These are phyloP conservation scores for Protomyctophum bolini DNA, from an alignment of 2,113 vertebrate species.

Conservation along the genomic window DNA sequence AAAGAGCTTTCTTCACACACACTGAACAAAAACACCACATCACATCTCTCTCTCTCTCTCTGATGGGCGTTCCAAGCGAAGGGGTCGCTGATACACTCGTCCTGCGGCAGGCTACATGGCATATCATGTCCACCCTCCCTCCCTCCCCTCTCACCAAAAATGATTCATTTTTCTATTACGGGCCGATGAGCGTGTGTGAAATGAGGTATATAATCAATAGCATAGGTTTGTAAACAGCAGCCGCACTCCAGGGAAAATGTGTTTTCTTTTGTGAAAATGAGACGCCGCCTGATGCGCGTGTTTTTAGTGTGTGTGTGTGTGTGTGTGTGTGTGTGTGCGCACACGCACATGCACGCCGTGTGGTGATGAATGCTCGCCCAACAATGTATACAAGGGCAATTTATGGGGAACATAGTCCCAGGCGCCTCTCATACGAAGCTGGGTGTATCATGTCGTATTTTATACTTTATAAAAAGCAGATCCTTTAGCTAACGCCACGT, in stretches of 20 bases:
- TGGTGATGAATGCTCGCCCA: constrained; percentile 54
- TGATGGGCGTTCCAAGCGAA: not conserved
- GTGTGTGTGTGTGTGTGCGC: not conserved
- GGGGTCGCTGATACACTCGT: constrained; percentile 15
- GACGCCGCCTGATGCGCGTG: constrained; percentile 65
- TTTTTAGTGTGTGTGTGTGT: not conserved
- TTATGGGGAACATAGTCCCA: constrained; percentile 65
- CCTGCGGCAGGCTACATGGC: not conserved
- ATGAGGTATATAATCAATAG: constrained; percentile 96
- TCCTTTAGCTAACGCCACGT: too few species aligned
- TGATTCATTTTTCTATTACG: constrained; percentile 92
- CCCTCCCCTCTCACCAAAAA: constrained; percentile 76
- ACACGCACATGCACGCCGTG: constrained; percentile 1
- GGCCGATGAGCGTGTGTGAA: constrained; percentile 91
- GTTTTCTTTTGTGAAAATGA: constrained; percentile 78
- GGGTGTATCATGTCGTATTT: too few species aligned
- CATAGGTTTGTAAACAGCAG: constrained; percentile 88
- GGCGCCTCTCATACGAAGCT: not conserved
- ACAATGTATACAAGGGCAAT: constrained; percentile 70
- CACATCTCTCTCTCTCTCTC: too few species aligned
- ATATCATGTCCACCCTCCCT: not conserved
- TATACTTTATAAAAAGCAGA: too few species aligned
- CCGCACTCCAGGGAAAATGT: constrained; percentile 78
- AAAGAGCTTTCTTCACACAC: not conserved
- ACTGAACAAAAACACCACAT: not conserved